A percentile compares a stretch with the other conserved stretches of the same genome.
Conservation (phyloP, 2,113 vertebrate species). For the Myotis lucifugus region DNA sequence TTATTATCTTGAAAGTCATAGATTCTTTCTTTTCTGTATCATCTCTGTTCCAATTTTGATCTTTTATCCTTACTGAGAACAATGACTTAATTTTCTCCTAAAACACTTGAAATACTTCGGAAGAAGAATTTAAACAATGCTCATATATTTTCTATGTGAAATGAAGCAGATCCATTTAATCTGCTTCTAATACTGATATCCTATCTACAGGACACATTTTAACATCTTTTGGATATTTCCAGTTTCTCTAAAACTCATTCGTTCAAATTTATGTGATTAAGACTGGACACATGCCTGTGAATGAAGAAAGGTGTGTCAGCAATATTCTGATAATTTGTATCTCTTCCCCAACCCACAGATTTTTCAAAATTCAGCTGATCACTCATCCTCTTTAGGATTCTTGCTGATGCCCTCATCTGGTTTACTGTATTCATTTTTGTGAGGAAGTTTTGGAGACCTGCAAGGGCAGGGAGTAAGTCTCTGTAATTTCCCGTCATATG, state of each 20-base stretch:
- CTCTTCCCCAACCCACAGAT: neutral
- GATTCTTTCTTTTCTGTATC: neutral
- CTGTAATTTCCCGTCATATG: neutral
- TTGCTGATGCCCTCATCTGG: neutral
- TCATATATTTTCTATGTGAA: neutral
- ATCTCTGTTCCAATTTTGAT: constrained; percentile 28
- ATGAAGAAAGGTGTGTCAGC: neutral
- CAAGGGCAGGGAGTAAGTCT: neutral
- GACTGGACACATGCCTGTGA: neutral
- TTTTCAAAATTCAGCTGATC: constrained; percentile 28
- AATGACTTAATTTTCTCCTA: constrained; percentile 9
- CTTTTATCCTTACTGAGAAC: neutral
- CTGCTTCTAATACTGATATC: constrained; percentile 34
- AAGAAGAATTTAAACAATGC: neutral
- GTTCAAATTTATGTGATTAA: constrained; percentile 16
- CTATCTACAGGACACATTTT: neutral
- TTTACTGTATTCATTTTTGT: constrained; percentile 6
- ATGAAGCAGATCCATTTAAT: constrained; percentile 1
- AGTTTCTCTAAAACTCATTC: constrained; percentile 19
- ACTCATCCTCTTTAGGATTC: neutral
- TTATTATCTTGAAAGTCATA: constrained; percentile 1
- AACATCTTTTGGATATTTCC: neutral
- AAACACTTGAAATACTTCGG: neutral
- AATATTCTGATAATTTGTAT: neutral
- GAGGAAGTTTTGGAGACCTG: constrained; percentile 22